Percentiles rank a stretch among this genome's conserved stretches.
These are phyloP conservation scores for Liopterus haemorrhoidalis DNA, from an alignment of 2,888 invertebrate genomes.

Conservation along the genomic window DNA sequence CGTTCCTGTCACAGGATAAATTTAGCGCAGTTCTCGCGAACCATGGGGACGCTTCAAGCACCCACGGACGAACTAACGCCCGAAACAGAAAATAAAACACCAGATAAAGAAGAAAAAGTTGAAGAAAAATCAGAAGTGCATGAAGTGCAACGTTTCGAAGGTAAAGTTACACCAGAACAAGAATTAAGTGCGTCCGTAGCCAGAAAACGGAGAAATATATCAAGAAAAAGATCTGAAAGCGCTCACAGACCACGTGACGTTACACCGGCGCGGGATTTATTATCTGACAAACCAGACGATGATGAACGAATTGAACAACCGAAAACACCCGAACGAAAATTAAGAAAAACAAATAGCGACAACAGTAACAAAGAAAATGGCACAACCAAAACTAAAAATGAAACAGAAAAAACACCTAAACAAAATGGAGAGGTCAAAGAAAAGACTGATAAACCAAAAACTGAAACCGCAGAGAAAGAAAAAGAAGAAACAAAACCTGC, in stretches of 20 bases:
- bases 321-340: constrained; percentile 40
- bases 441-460: background rate
- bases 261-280: constrained; percentile 53
- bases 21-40: constrained; percentile 32
- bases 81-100: constrained; percentile 29
- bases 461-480: constrained; percentile 23
- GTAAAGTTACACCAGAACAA: constrained; percentile 45
- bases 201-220: constrained; percentile 57
- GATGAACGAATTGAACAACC: constrained; percentile 41
- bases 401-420: constrained; percentile 4
- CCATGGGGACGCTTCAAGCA: constrained; percentile 41
- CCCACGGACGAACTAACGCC: constrained; percentile 26
- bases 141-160: constrained; percentile 34
- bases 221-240: constrained; percentile 51
- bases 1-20: constrained; percentile 18
- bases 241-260: constrained; percentile 55
- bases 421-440: background rate
- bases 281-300: constrained; percentile 36
- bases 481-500: constrained; percentile 24
- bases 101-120: constrained; percentile 35
- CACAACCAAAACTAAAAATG: constrained; percentile 9
- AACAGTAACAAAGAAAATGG: constrained; percentile 34
- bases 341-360: constrained; percentile 31
- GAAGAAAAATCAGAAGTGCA: constrained; percentile 30
- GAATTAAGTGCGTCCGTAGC: constrained; percentile 51